Base-by-base conservation (phyloP, 2,888 invertebrate species). In the Ptychoptera contaminata region DNA sequence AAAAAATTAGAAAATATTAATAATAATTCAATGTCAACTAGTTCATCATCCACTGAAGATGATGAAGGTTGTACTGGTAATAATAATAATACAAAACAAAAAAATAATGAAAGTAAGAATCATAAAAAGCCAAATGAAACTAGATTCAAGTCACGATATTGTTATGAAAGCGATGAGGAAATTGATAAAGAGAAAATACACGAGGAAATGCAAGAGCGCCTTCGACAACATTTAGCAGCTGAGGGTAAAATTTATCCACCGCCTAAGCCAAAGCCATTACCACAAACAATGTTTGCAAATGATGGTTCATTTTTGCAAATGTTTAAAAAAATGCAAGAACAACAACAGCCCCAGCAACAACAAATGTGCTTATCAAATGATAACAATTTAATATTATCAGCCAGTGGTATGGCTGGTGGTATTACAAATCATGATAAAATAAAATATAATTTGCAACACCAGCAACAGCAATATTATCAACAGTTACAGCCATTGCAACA, bases 261-360 rank as follows among this genome's bases (percentile, higher is more conserved):
- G 3, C 74, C 73, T 11, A 78, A 84, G 56, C 76, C 77, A 1
- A 85, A 85, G 56, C 85, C 83, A 58, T 58, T 62, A 0, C 61
- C 64, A 14, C 65, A 65, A 53, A 65, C 65, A 0, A 62, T 65
- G 1, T 65, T 65, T 45, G 65, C 65, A 15, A 91, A 91, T 61
- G 91, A 91, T 59, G 91, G 91, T 3, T 85, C 86, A 50, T 91
- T 91, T 58, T 69, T 91, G 56, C 90, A 90, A 62, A 82, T 88
- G 75, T 91, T 91, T 56, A 90, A 90, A 63, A 86, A 83, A 61
- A 81, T 90, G 83, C 83, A 85, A 56, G 79, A 81, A 50, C 62
- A 67, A 48, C 48, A 50, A 35, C 43, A 48, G 32, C 39, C 5
- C 43, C 16, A 37, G 15, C 42, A 40, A 8, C 34, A 34, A 34